Percentiles rank a stretch among this genome's conserved stretches.
These are phyloP conservation scores for Amniataba percoides DNA, from an alignment of 2,797 vertebrate genomes.

Conservation along the genomic window DNA sequence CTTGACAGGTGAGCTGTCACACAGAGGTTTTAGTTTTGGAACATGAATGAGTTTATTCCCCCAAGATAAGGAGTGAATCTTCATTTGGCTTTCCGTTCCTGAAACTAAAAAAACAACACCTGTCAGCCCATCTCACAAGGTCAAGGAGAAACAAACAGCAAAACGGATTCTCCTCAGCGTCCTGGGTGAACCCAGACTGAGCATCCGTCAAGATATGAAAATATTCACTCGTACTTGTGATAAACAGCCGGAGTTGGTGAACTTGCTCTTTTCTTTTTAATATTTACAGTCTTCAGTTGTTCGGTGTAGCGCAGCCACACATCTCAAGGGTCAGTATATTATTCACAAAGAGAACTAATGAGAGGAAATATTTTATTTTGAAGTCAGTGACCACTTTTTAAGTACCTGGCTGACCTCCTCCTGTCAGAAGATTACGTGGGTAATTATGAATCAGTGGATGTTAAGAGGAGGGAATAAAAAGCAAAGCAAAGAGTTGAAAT, in stretches of 20 bases:
- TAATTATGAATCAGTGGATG: constrained; percentile 63
- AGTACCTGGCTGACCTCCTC: constrained; percentile 51
- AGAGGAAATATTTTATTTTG: constrained; percentile 22
- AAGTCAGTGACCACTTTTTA: constrained; percentile 31
- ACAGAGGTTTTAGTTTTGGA: constrained; percentile 34
- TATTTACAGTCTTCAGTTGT: neutral
- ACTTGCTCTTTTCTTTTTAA: constrained; percentile 1
- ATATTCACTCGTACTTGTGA: constrained; percentile 12
- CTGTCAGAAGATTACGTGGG: constrained; percentile 64
- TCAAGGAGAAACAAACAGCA: constrained; percentile 34
- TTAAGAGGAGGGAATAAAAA: constrained; percentile 42
- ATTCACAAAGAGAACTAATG: constrained; percentile 27
- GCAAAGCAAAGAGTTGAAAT: constrained; percentile 46
- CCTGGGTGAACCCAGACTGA: constrained; percentile 39
- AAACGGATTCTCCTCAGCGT: constrained; percentile 53
- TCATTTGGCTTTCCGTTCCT: constrained; percentile 34
- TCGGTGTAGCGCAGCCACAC: neutral
- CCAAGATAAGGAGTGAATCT: constrained; percentile 32
- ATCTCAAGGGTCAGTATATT: neutral
- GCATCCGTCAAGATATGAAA: constrained; percentile 19
- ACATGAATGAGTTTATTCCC: constrained; percentile 48
- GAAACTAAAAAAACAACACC: constrained; percentile 46
- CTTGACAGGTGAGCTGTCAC: constrained; percentile 54
- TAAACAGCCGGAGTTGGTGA: constrained; percentile 1
- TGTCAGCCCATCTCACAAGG: constrained; percentile 47